Evolutionary conservation across 2,797 vertebrate genomes (phyloP).

Genomic region (Gymnodraco acuticeps): DNA sequence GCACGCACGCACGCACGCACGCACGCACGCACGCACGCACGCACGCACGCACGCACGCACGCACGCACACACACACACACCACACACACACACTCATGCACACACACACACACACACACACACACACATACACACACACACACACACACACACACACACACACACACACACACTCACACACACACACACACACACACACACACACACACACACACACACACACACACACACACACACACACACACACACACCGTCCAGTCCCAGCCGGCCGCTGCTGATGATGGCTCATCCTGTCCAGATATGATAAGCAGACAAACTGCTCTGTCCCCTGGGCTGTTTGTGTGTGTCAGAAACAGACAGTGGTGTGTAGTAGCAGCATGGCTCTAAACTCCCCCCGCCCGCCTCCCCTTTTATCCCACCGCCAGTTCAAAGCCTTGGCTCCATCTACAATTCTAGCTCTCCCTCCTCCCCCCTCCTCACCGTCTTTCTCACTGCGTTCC

Average conservation of each 20-base stretch:
- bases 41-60: not conserved
- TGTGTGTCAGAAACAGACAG: constrained; percentile 61
- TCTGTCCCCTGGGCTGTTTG: constrained; percentile 72
- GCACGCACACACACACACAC: constrained; percentile 9
- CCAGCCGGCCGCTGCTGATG: constrained; percentile 67
- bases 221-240: constrained; percentile 12
- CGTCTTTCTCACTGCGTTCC: constrained; percentile 60
- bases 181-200: constrained; percentile 4
- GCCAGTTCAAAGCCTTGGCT: constrained; percentile 80
- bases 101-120: not conserved
- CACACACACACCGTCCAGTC: constrained; percentile 16
- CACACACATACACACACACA: not conserved
- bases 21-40: too few relatives aligned
- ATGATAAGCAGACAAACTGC: constrained; percentile 84
- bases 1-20: not conserved
- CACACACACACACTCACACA: constrained; percentile 8
- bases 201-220: constrained; percentile 8
- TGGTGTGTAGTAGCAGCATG: constrained; percentile 60
- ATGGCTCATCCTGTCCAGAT: constrained; percentile 82
- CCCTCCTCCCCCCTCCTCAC: constrained; percentile 36
- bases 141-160: not conserved
- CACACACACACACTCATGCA: constrained; percentile 6
- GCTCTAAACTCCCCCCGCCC: constrained; percentile 65
- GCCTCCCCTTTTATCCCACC: constrained; percentile 70
- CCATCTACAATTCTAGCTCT: constrained; percentile 65